Evolutionary conservation across 2,797 vertebrate genomes (phyloP), one percentile per base, ranked within the genome.

Genomic region (Coranthus polyacanthus): DNA sequence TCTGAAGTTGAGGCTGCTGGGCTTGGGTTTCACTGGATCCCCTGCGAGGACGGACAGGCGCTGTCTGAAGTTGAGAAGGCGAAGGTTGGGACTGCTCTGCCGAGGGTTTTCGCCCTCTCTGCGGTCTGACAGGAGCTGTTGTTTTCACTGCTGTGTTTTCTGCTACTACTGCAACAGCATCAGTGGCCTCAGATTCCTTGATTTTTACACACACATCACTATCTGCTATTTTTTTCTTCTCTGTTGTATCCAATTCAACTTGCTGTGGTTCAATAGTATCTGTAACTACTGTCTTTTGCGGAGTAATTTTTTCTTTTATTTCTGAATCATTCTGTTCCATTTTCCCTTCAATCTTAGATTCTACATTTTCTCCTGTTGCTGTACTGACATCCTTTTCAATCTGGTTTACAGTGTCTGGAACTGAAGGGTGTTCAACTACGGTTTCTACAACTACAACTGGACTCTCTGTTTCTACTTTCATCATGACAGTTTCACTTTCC

Each of bases 41-140:
- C 17, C 70, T 82, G 8, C 12, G 71, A 42, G 88, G 79, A 52
- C 61, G 82, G 12, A 82, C 68, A 49, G 86, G 81, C 56, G 67
- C 79, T 50, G 81, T 36, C 64, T 91, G 82, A 68, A 41, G 81
- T 77, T 79, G 91, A 74, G 57, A 45, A 34, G 71, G 24, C 44
- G 58, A 53, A 12, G 83, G 80, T 45, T 89, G 88, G 21, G 50
- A 47, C 68, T 88, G 91, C 22, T 92, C 89, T 22, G 70, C 56
- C 26, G 89, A 85, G 36, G 65, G 39, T 39, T 84, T 88, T 5
- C 85, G 68, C n/a, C 84, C 90, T 83, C 91, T 85, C 58, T 92
- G 91, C 44, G 88, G 90, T 78, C 92, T 84, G 12, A 91, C 80
- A 52, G 91, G 90, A 68, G 37, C 80, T 22, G n/a, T 72, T 39